Evolutionary conservation across 92 coral and sea anemone genomes (phyloP).

Genomic region (Palythoa caribaeorum): DNA sequence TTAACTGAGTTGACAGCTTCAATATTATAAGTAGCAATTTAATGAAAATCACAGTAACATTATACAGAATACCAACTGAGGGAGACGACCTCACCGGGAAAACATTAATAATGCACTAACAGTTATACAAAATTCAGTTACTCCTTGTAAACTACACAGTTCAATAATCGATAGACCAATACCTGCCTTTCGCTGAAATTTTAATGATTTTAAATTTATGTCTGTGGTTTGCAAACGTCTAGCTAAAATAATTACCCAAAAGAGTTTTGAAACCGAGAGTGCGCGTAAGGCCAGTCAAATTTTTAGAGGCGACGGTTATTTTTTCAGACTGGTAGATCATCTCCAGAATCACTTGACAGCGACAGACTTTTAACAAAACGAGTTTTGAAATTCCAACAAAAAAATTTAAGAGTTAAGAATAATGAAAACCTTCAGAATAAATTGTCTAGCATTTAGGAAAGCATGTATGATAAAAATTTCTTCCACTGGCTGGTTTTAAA

Average conservation of each 20-base stretch:
- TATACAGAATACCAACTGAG: slow-evolving; percentile 30
- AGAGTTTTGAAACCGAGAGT: too few species aligned
- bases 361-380: neutral
- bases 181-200: too few species aligned
- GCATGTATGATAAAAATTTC: neutral
- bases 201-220: too few species aligned
- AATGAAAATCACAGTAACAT: slow-evolving; percentile 29
- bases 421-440: neutral
- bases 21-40: slow-evolving; percentile 22
- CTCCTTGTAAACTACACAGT: neutral
- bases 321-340: too few species aligned
- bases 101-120: neutral
- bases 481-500: neutral
- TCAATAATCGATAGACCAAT: neutral
- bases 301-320: too few species aligned
- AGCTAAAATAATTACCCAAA: too few species aligned
- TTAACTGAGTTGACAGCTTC: slow-evolving; percentile 40
- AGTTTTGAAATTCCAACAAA: neutral
- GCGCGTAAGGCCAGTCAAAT: too few species aligned
- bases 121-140: neutral
- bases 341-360: too few species aligned
- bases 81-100: neutral
- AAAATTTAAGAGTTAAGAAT: neutral
- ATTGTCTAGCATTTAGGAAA: neutral
- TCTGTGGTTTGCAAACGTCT: too few species aligned